Conservation (phyloP, 2,113 vertebrate species). For the Cercopithecus mona region DNA sequence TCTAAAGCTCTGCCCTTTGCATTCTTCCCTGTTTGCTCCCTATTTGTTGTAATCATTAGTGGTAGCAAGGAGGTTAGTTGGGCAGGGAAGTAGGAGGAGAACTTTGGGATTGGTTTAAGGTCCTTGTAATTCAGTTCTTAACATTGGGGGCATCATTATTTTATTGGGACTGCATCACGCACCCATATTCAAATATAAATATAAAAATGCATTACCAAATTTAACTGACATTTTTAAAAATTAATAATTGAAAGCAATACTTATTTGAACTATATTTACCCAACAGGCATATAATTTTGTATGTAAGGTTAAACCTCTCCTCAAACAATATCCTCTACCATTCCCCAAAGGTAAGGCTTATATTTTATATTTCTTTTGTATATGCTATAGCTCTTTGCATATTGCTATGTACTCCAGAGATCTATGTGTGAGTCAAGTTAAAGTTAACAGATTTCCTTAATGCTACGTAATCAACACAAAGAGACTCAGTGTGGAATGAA, state of each 20-base stretch:
- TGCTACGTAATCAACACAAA: not conserved
- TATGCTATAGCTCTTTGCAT: not conserved
- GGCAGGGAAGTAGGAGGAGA: not conserved
- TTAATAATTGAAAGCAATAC: constrained; percentile 48
- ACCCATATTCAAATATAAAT: constrained; percentile 34
- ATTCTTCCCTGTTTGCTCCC: not conserved
- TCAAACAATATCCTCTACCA: not conserved
- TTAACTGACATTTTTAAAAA: not conserved
- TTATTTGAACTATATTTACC: constrained; percentile 34
- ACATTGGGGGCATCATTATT: not conserved
- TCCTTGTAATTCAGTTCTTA: not conserved
- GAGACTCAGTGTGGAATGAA: not conserved
- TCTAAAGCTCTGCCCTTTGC: not conserved
- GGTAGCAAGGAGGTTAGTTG: not conserved
- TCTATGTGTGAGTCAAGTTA: not conserved
- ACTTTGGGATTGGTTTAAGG: not conserved
- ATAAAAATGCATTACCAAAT: not conserved
- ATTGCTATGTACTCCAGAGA: not conserved
- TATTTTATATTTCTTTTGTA: constrained; percentile 34
- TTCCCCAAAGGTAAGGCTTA: not conserved
- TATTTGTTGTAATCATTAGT: not conserved
- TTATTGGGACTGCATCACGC: not conserved
- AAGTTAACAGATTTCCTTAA: not conserved
- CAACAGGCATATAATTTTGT: not conserved
- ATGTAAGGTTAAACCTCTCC: not conserved